Base-by-base conservation (phyloP, 1,140 invertebrate species). In the Drosophila ercepeae region DNA sequence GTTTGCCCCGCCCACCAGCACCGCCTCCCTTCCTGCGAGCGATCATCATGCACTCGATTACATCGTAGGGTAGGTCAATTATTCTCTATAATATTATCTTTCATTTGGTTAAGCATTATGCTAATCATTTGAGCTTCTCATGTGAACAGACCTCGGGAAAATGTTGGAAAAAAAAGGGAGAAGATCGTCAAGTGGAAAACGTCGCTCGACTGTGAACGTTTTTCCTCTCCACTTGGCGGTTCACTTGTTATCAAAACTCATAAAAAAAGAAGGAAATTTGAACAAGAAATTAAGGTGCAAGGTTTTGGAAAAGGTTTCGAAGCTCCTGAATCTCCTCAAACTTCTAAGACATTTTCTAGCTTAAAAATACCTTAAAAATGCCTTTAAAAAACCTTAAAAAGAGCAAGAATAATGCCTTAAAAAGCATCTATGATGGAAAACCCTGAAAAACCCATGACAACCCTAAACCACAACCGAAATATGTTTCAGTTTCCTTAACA, bases 51-150 rank as follows among this genome's bases (percentile, higher is more conserved):
- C 48, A 53, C 50, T 74, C 71, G 74, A 73, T 74, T 74, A 74
- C 71, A 46, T 74, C 21, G 58, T 55, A 45, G 69, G 70, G 69
- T 74, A 74, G 58, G 70, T 72, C 69, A 73, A 74, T 54, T 73
- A 51, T 39, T 50, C 9, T 29, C 67, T 54, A 39, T 60, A 71
- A 71, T 71, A 71, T 67, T 67, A 67, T 67, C 63, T 67, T 67
- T 67, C 29, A 53, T 67, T 65, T 67, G 36, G 63, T 32, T 67
- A 65, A 34, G 46, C 61, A 69, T 69, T 69, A 55, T 69, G 63
- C 63, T 68, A 69, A 69, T 69, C 50, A 69, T 68, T 16, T 18
- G 23, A 63, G 49, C 58, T 52, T 42, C 49, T 53, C 58, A 53
- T 53, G 52, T 45, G 39, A 42, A 32, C 18, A 49, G 34, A 25